phyloP scores from a whole-genome alignment of 2,888 invertebrate genomes.

The Aspidiotus destructor region DNA sequence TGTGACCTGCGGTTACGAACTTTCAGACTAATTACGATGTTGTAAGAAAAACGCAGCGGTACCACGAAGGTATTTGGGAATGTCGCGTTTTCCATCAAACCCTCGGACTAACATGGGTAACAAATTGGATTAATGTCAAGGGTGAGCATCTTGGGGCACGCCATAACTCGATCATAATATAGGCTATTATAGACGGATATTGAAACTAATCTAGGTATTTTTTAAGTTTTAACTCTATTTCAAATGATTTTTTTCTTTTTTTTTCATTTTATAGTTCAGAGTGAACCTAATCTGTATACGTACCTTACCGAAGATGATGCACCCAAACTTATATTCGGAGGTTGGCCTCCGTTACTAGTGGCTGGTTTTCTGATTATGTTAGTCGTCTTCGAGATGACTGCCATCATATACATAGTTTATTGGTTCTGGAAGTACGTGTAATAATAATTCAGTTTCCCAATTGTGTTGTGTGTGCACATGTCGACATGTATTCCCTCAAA shows the following conservation, averaged over 20 bases:
- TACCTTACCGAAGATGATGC: constrained; percentile 20
- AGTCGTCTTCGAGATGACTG: constrained; percentile 8
- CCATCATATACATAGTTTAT: constrained; percentile 8
- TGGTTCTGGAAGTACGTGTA: constrained; percentile 27
- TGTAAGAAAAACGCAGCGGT: not conserved
- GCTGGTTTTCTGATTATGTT: constrained; percentile 8
- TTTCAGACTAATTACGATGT: constrained; percentile 5
- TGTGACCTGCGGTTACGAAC: not conserved
- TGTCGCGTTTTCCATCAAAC: constrained; percentile 14
- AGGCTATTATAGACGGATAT: not conserved
- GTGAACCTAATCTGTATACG: constrained; percentile 5
- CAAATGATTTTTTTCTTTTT: not conserved
- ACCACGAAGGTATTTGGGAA: constrained; percentile 14
- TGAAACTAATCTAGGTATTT: not conserved
- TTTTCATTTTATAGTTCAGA: constrained; percentile 7
- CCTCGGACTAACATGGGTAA: constrained; percentile 19
- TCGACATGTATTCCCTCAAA: too few species aligned
- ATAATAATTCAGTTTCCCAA: not conserved
- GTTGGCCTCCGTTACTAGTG: constrained; percentile 9
- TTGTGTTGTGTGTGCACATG: too few species aligned
- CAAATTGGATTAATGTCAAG: constrained; percentile 10
- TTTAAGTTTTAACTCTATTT: too few species aligned
- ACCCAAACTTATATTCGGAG: constrained; percentile 15
- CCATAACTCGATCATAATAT: too few species aligned
- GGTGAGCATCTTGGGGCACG: not conserved